Evolutionary conservation across 2,797 vertebrate species (phyloP).

Genomic region (Poecilia wingei): DNA sequence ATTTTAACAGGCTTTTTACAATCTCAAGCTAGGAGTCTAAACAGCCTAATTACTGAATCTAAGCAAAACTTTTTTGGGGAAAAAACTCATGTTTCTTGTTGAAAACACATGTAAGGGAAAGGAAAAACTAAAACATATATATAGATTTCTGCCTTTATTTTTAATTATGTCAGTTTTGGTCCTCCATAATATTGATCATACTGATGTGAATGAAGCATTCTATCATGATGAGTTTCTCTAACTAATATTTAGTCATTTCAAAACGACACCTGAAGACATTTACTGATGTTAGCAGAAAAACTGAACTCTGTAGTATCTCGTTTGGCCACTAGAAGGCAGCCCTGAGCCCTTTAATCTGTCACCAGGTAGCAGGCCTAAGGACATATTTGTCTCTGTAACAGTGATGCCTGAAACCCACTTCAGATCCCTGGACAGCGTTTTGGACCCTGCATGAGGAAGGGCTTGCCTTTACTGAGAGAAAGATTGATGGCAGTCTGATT

Average conservation of each 20-base stretch:
- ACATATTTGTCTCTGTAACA: conserved; percentile 9
- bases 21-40: conserved; percentile 14
- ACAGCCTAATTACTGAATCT: conserved; percentile 18
- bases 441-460: conserved; percentile 31
- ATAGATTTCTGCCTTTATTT: too few relatives aligned
- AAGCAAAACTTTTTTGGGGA: conserved; percentile 8
- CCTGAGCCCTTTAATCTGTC: conserved; percentile 31
- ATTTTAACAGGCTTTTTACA: conserved; percentile 17
- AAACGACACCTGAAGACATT: background rate
- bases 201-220: background rate
- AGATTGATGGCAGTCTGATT: conserved; percentile 54
- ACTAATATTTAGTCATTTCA: background rate
- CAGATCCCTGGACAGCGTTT: conserved; percentile 42
- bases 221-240: background rate
- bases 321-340: conserved; percentile 69
- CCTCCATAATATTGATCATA: background rate
- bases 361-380: conserved; percentile 21
- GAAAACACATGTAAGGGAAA: too few relatives aligned
- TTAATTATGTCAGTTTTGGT: too few relatives aligned
- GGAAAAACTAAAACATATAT: too few relatives aligned
- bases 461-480: conserved; percentile 33
- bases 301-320: conserved; percentile 37
- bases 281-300: background rate
- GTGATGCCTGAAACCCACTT: conserved; percentile 18
- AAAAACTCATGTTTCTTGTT: background rate